phyloP scores from a whole-genome alignment of 2,797 vertebrate genomes.

The Thamnophis elegans region DNA sequence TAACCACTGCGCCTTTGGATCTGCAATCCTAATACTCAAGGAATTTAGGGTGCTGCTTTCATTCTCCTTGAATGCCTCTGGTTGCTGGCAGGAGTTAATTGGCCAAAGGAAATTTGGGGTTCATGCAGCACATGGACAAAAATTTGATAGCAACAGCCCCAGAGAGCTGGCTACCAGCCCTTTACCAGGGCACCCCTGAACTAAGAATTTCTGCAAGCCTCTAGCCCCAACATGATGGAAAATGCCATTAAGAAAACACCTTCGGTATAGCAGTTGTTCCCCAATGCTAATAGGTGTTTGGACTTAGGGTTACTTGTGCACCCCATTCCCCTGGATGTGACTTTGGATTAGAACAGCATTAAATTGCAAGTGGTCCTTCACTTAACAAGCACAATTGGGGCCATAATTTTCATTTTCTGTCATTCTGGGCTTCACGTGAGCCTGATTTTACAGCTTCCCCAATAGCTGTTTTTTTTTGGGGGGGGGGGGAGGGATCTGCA shows the following conservation, averaged over 20 bases:
- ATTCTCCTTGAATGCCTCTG: background rate
- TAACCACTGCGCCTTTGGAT: background rate
- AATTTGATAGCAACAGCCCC: background rate
- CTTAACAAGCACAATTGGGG: too few relatives aligned
- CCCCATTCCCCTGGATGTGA: background rate
- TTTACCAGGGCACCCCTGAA: background rate
- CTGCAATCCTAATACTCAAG: background rate
- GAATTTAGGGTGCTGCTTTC: background rate
- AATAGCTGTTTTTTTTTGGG: too few relatives aligned
- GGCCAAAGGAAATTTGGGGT: background rate
- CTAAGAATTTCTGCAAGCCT: background rate
- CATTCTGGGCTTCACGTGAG: too few relatives aligned
- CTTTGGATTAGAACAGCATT: background rate
- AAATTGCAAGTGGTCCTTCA: background rate
- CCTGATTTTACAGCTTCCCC: too few relatives aligned
- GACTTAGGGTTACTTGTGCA: background rate
- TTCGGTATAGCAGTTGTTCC: background rate
- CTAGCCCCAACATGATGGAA: background rate
- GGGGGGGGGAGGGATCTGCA: too few relatives aligned
- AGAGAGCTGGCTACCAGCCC: background rate
- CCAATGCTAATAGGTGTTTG: background rate
- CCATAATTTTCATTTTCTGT: too few relatives aligned
- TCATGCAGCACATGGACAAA: background rate
- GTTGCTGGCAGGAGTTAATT: background rate
- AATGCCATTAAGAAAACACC: background rate